phyloP scores from a whole-genome alignment of 1,140 invertebrate genomes.

The Lethocerus indicus region DNA sequence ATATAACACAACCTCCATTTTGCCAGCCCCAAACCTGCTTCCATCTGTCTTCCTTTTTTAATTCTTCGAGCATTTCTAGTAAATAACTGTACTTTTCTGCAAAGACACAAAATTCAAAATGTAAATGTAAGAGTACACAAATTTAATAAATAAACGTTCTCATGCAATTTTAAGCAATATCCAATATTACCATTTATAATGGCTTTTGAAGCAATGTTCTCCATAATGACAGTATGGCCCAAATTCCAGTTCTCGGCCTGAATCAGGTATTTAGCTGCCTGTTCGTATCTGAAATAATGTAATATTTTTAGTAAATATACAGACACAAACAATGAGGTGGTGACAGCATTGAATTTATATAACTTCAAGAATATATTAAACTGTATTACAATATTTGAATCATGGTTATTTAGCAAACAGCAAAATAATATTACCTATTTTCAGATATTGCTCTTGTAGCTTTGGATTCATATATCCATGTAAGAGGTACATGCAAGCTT shows the following conservation, averaged over 20 bases:
- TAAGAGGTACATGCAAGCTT: slow-evolving; percentile 43
- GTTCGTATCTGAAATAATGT: slow-evolving; percentile 25
- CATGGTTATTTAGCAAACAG: too few relatives aligned
- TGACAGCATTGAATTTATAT: too few relatives aligned
- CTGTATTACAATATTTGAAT: slow-evolving; percentile 10
- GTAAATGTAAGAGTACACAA: slow-evolving; percentile 15
- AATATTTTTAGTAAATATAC: slow-evolving; percentile 21
- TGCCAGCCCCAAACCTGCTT: slow-evolving; percentile 34
- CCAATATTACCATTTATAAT: slow-evolving; percentile 51
- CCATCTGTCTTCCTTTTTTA: slow-evolving; percentile 26
- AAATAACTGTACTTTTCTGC: slow-evolving; percentile 48
- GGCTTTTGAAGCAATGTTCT: slow-evolving; percentile 56
- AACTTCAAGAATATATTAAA: too few relatives aligned
- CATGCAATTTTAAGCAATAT: not conserved
- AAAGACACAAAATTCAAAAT: slow-evolving; percentile 17
- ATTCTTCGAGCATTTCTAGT: slow-evolving; percentile 31
- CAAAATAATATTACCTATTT: slow-evolving; percentile 32
- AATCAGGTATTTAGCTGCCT: slow-evolving; percentile 47
- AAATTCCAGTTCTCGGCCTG: slow-evolving; percentile 54
- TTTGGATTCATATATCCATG: slow-evolving; percentile 64
- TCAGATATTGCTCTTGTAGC: slow-evolving; percentile 35
- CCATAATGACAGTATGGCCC: slow-evolving; percentile 55
- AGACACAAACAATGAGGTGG: too few relatives aligned
- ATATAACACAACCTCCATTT: slow-evolving; percentile 43
- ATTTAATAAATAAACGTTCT: slow-evolving; percentile 25